These are phyloP conservation scores for Pangasius krempfi DNA, from an alignment of 2,797 vertebrate genomes.

Conservation along the genomic window DNA sequence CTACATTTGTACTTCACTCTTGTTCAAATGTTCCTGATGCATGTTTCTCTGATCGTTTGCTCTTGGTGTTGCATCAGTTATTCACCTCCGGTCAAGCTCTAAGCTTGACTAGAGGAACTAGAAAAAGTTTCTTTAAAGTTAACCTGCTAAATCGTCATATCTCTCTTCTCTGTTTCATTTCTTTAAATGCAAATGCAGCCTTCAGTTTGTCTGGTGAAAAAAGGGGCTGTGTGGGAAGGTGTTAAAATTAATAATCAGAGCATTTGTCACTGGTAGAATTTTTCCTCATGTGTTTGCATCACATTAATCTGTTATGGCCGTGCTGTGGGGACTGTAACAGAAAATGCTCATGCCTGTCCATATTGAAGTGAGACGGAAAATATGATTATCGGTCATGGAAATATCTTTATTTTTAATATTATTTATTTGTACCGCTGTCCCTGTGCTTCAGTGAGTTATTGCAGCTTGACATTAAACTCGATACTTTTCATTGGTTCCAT, in stretches of 20 bases:
- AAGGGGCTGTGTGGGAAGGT: slow-evolving; percentile 50
- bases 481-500: slow-evolving; percentile 32
- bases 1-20: not conserved
- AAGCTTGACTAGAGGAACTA: not conserved
- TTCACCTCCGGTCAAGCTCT: not conserved
- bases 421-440: not conserved
- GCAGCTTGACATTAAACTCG: slow-evolving; percentile 6
- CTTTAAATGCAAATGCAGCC: slow-evolving; percentile 33
- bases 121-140: slow-evolving; percentile 11
- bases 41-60: not conserved
- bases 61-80: not conserved
- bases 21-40: not conserved
- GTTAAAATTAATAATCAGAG: slow-evolving; percentile 42
- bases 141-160: not conserved
- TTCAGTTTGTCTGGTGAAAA: slow-evolving; percentile 47
- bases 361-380: slow-evolving; percentile 16
- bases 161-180: slow-evolving; percentile 2
- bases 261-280: slow-evolving; percentile 39
- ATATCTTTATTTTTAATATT: not conserved
- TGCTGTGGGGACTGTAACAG: slow-evolving; percentile 12
- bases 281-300: slow-evolving; percentile 43
- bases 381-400: not conserved
- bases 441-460: not conserved
- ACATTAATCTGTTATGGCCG: slow-evolving; percentile 34
- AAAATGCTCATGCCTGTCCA: slow-evolving; percentile 2